Evolutionary conservation across 2,113 vertebrate species (phyloP).

Genomic region (Ptilonorhynchus violaceus): DNA sequence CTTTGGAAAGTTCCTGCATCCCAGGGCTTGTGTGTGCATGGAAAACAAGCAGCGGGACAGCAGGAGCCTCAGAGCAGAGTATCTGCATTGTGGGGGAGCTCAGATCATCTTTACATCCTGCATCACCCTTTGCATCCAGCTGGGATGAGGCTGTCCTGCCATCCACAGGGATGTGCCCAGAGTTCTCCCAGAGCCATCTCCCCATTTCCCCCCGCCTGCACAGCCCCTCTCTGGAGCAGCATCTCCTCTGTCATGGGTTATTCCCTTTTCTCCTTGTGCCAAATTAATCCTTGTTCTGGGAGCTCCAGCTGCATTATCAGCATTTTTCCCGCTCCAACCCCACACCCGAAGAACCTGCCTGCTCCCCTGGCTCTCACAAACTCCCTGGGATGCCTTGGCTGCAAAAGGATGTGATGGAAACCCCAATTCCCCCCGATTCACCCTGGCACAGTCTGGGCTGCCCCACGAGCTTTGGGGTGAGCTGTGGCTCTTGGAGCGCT

Average conservation of each 20-base stretch:
- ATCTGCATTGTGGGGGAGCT: fast-evolving
- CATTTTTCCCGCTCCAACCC: background rate
- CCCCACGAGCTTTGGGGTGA: background rate
- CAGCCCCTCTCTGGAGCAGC: background rate
- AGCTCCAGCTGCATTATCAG: background rate
- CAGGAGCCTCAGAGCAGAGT: background rate
- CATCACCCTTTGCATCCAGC: background rate
- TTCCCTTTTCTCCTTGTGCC: background rate
- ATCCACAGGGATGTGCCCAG: background rate
- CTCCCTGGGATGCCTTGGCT: background rate
- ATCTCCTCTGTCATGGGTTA: fast-evolving
- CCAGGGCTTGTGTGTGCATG: too few relatives aligned
- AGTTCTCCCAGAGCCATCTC: background rate
- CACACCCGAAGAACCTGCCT: background rate
- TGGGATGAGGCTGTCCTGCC: background rate
- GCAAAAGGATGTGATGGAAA: background rate
- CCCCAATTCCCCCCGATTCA: background rate
- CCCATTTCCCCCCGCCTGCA: background rate
- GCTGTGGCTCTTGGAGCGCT: background rate
- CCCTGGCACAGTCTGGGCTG: background rate
- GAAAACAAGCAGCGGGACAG: too few relatives aligned
- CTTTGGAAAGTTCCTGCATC: background rate
- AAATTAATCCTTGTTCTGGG: background rate
- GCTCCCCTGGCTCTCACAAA: background rate
- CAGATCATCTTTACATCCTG: background rate